A percentile compares a stretch with the other conserved stretches of the same genome.
These are phyloP conservation scores for Fistularia commersonii DNA, from an alignment of 2,797 vertebrate genomes.

Conservation along the genomic window DNA sequence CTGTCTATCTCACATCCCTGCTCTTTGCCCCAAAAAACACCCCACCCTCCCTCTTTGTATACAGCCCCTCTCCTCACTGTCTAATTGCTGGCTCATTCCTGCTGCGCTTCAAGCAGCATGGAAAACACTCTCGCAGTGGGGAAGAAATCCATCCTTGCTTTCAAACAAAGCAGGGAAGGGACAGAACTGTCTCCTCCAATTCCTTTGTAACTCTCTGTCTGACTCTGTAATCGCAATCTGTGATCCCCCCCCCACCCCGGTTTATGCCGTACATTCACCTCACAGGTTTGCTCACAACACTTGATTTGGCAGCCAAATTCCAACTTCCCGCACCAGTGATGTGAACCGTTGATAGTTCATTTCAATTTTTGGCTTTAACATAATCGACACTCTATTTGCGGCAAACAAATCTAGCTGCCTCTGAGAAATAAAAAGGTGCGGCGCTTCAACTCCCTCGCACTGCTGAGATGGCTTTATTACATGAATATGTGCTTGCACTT, in stretches of 20 bases:
- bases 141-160: conserved; percentile 42
- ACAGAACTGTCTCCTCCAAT: conserved; percentile 31
- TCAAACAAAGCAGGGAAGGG: conserved; percentile 51
- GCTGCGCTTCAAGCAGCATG: conserved; percentile 65
- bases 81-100: conserved; percentile 67
- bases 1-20: conserved; percentile 25
- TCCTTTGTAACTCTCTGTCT: conserved; percentile 35
- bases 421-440: conserved; percentile 1
- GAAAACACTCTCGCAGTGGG: conserved; percentile 56
- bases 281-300: conserved; percentile 14
- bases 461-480: conserved; percentile 27
- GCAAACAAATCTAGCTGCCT: conserved; percentile 19
- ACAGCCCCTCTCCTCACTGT: conserved; percentile 50
- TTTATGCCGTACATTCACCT: conserved; percentile 30
- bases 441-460: conserved; percentile 9
- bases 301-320: conserved; percentile 18
- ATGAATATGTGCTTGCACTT: conserved; percentile 31
- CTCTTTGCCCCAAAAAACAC: conserved; percentile 13
- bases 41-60: conserved; percentile 11
- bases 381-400: conserved; percentile 31
- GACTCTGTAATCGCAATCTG: conserved; percentile 38
- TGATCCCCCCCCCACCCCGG: conserved; percentile 18
- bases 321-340: conserved; percentile 29
- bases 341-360: conserved; percentile 36
- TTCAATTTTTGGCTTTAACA: conserved; percentile 21